phyloP scores from a whole-genome alignment of 2,888 invertebrate species.

The Caenorhabditis sp. region DNA sequence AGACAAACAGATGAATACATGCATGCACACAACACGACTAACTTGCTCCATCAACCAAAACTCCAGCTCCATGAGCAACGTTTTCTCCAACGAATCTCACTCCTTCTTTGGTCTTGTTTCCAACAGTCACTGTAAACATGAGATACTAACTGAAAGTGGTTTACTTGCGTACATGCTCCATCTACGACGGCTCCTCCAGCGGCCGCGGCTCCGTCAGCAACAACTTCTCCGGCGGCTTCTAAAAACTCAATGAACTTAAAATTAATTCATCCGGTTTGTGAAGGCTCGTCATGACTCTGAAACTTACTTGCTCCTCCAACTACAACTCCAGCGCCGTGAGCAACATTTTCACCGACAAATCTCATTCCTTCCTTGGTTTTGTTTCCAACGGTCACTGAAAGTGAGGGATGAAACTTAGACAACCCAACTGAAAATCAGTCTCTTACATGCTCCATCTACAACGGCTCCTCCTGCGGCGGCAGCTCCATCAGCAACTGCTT shows the following conservation, averaged over 20 bases:
- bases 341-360: conserved; percentile 43
- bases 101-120: conserved; percentile 37
- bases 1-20: neutral
- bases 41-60: conserved; percentile 50
- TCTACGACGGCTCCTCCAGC: conserved; percentile 47
- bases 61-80: conserved; percentile 47
- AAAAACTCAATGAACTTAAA: conserved; percentile 4
- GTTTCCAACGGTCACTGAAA: conserved; percentile 1
- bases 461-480: conserved; percentile 48
- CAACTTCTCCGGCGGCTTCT: conserved; percentile 30
- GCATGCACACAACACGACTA: conserved; percentile 21
- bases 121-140: conserved; percentile 2
- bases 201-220: conserved; percentile 40
- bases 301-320: conserved; percentile 56
- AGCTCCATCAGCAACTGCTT: conserved; percentile 47
- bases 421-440: neutral
- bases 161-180: conserved; percentile 32
- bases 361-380: conserved; percentile 29
- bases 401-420: neutral
- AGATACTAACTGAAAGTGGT: neutral
- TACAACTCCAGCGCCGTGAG: conserved; percentile 45
- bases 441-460: conserved; percentile 53
- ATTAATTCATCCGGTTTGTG: no score
- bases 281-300: no score
- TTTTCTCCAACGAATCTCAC: conserved; percentile 27